Conservation (phyloP, 2,888 invertebrate genomes). For the Athripsodes cinereus region DNA sequence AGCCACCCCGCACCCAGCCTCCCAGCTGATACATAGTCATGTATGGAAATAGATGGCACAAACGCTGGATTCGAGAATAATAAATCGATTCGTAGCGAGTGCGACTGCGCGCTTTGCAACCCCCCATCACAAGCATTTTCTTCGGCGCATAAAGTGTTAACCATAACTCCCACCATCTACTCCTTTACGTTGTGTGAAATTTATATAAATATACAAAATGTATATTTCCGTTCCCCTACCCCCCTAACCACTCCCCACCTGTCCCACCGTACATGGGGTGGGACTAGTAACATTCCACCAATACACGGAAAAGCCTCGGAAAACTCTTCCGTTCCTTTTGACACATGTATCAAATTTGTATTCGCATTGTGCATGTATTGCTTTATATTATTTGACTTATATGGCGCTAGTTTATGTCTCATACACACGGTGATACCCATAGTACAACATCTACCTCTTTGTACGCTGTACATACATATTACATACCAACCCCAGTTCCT, state of each 20-base stretch:
- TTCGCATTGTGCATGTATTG: neutral
- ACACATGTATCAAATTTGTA: conserved; percentile 21
- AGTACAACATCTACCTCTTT: no score
- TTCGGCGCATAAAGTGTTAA: conserved; percentile 22
- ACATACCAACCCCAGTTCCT: no score
- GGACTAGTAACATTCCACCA: neutral
- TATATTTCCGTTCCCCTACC: conserved; percentile 17
- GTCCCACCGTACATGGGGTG: neutral
- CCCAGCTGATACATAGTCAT: conserved; percentile 26
- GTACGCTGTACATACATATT: no score
- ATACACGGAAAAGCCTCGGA: conserved; percentile 10
- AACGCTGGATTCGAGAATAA: conserved; percentile 27
- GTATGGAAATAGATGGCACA: conserved; percentile 28
- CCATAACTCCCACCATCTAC: conserved; percentile 13
- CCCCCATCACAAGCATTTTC: conserved; percentile 13
- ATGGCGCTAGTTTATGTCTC: conserved; percentile 1
- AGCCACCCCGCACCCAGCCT: conserved; percentile 16
- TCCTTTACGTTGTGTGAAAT: conserved; percentile 21
- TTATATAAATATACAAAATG: conserved; percentile 26
- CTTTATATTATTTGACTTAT: conserved; percentile 7
- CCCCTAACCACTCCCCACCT: neutral
- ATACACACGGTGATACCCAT: no score
- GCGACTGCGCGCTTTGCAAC: conserved; percentile 27
- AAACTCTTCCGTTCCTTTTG: conserved; percentile 18
- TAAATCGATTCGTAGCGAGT: conserved; percentile 29